These are phyloP conservation scores for Drosophila mercatorum DNA, from an alignment of 2,888 invertebrate genomes.

Conservation along the genomic window DNA sequence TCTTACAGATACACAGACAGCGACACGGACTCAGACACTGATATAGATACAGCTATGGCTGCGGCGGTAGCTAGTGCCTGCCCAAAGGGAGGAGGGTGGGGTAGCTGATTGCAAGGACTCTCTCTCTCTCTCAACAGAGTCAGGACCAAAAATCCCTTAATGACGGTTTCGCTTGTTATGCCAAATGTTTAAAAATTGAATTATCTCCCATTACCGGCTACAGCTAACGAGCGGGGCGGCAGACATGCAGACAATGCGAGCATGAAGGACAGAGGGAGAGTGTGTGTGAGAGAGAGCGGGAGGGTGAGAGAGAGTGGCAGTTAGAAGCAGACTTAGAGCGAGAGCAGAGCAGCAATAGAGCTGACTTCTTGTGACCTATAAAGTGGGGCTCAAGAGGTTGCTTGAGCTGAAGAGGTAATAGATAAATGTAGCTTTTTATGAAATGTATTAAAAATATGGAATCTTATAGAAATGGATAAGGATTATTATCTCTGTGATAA, in stretches of 20 bases:
- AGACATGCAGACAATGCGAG: slow-evolving; percentile 33
- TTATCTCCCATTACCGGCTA: slow-evolving; percentile 84
- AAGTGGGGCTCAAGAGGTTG: background rate
- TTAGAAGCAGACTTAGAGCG: slow-evolving; percentile 5
- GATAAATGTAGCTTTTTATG: no score
- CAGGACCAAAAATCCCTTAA: slow-evolving; percentile 83
- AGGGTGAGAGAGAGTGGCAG: slow-evolving; percentile 1
- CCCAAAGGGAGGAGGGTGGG: slow-evolving; percentile 46
- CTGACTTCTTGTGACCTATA: slow-evolving; percentile 38
- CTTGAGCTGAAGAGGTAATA: background rate
- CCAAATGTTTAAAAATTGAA: slow-evolving; percentile 85
- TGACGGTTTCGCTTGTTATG: slow-evolving; percentile 85
- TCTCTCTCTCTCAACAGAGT: slow-evolving; percentile 40
- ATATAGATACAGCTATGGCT: slow-evolving; percentile 14
- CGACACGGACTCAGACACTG: slow-evolving; percentile 28
- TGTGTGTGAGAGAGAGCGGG: slow-evolving; percentile 9
- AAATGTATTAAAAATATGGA: no score
- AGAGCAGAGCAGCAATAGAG: slow-evolving; percentile 21
- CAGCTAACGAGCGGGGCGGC: slow-evolving; percentile 77
- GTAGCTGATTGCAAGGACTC: slow-evolving; percentile 59
- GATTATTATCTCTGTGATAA: no score
- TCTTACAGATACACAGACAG: slow-evolving; percentile 51
- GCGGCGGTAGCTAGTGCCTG: no score
- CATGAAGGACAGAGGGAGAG: background rate
- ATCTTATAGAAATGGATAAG: no score